Base-by-base conservation (phyloP, 2,888 invertebrate genomes). In the Ametastegia equiseti region DNA sequence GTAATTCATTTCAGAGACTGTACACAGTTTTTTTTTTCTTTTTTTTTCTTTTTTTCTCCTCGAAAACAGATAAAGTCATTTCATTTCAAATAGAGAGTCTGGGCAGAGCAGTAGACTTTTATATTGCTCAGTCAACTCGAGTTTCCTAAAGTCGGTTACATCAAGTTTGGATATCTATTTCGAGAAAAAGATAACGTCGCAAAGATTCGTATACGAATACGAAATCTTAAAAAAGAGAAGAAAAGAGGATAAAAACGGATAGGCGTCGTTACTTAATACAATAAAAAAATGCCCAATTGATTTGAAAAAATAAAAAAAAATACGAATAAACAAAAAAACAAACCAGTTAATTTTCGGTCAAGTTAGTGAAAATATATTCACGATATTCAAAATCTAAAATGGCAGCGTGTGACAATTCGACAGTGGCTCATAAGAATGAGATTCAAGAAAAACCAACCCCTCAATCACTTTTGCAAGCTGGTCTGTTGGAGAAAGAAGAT, bases 401-500 rank as follows among this genome's bases (percentile, higher is more conserved):
- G 75, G 6, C 54, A 7, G 19, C 15, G 9, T 7, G 1, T 11
- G 15, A 13, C 6, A 19, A 54, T 42, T n/a, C 36, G 23, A 67
- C 77, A 54, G 54, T 42, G 45, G 80, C 81, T 30, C 81, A 79
- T 77, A 75, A 83, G 9, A 80, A 83, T 75, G 84, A 84, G n/a
- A 81, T 81, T 50, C 71, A 84, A 6, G 83, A 83, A n/a, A 75
- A 79, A 39, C 7, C 11, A 5, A 39, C 13, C 13, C 33, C 27
- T 4, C 30, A 3, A 36, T 45, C 19, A n/a, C 7, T 27, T n/a
- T 15, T 11, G 63, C 11, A 27, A 11, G 63, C 13, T 9, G n/a
- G 42, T 30, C 75, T 84, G 27, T 75, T 82, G 65, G 15, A 7
- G 2, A 30, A 81, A 11, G 89, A 89, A 45, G 88, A 89, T 67